Evolutionary conservation across 2,797 vertebrate species (phyloP).

Genomic region (Melopsittacus undulatus): DNA sequence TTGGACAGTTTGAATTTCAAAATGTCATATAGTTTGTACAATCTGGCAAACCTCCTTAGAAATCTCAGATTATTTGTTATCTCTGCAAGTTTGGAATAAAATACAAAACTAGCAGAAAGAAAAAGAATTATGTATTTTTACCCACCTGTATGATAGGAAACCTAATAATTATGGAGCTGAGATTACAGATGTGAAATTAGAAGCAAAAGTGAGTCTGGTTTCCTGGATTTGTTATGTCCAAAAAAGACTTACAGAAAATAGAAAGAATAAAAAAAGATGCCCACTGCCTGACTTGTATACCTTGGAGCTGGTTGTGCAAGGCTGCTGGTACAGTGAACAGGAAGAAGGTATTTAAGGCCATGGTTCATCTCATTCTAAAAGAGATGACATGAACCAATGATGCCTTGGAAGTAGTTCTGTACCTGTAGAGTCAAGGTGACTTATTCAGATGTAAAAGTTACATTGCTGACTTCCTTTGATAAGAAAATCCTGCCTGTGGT

Average conservation of each 20-base stretch:
- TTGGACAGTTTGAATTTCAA: not conserved
- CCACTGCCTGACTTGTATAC: not conserved
- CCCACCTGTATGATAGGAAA: not conserved
- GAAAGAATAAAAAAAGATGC: not conserved
- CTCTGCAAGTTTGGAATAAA: not conserved
- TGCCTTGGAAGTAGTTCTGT: not conserved
- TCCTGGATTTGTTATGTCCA: not conserved
- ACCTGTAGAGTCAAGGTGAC: not conserved
- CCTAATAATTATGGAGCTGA: not conserved
- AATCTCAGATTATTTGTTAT: not conserved
- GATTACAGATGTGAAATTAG: not conserved
- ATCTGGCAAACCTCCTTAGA: not conserved
- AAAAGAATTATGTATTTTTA: not conserved
- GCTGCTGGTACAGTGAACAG: not conserved
- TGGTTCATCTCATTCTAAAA: not conserved
- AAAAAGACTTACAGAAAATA: not conserved
- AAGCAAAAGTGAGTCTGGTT: not conserved
- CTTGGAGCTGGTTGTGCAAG: not conserved
- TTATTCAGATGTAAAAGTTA: not conserved
- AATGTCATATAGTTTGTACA: not conserved
- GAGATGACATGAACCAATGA: not conserved
- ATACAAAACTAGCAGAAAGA: not conserved
- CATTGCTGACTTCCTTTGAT: not conserved
- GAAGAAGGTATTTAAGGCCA: not conserved
- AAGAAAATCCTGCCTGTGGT: not conserved